A percentile compares a stretch with the other conserved stretches of the same genome.
Conservation (phyloP, 2,888 invertebrate genomes). For the Cephonodes hylas region DNA sequence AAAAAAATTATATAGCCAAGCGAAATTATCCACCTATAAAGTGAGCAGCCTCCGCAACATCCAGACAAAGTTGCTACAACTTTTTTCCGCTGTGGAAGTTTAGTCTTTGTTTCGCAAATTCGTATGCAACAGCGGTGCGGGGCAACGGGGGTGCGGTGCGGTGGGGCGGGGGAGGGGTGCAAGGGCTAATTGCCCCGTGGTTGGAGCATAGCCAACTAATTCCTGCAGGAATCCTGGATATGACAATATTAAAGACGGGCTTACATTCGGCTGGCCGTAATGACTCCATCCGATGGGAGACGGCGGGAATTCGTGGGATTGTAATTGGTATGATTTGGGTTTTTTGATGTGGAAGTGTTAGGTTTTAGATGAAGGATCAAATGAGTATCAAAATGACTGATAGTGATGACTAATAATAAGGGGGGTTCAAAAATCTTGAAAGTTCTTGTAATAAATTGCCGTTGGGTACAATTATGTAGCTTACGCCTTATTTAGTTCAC, state of each 20-base stretch:
- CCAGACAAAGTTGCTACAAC: conserved; percentile 11
- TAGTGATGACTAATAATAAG: too few relatives aligned
- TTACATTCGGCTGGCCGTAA: not conserved
- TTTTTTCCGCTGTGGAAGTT: conserved; percentile 20
- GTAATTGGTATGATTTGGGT: not conserved
- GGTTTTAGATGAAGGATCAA: too few relatives aligned
- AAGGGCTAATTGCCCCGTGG: conserved; percentile 35
- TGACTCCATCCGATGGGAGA: conserved; percentile 14
- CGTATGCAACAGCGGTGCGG: conserved; percentile 33
- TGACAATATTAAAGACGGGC: conserved; percentile 12
- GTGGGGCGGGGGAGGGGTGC: conserved; percentile 24
- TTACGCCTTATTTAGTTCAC: too few relatives aligned
- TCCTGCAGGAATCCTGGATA: conserved; percentile 20
- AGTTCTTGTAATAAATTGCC: too few relatives aligned
- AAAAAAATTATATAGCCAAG: not conserved
- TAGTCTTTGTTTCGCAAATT: conserved; percentile 40
- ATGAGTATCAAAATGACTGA: too few relatives aligned
- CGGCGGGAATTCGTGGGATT: not conserved
- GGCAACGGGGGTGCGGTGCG: conserved; percentile 28
- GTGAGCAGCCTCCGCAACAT: not conserved
- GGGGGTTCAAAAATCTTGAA: too few relatives aligned
- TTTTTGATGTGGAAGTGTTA: not conserved
- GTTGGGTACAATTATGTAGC: too few relatives aligned
- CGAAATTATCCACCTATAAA: not conserved
- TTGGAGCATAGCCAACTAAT: conserved; percentile 35